Conservation (phyloP, 2,113 vertebrate genomes). For the Oreocharis arfaki region DNA sequence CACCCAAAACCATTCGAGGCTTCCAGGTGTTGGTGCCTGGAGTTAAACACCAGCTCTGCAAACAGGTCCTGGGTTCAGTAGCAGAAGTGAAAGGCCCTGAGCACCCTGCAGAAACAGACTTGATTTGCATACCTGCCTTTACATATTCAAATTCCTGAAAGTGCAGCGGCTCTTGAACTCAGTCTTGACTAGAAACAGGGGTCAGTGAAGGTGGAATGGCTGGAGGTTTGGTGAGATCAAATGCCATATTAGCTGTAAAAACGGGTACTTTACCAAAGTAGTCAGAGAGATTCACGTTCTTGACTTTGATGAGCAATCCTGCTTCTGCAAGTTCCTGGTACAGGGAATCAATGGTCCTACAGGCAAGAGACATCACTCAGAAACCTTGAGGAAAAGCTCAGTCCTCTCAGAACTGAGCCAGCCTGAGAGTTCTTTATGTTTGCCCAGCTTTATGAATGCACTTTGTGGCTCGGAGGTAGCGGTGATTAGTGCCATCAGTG, state of each 20-base stretch:
- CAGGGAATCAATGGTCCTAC: constrained; percentile 80
- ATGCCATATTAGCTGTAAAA: background rate
- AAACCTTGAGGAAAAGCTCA: background rate
- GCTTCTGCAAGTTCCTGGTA: constrained; percentile 78
- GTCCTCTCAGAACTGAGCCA: background rate
- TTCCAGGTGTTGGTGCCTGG: background rate
- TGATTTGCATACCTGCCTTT: background rate
- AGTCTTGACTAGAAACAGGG: background rate
- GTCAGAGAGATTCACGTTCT: constrained; percentile 73
- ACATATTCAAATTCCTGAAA: background rate
- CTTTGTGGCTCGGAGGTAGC: background rate
- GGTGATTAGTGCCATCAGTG: background rate
- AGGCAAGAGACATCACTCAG: background rate
- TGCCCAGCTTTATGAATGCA: background rate
- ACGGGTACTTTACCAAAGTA: constrained; percentile 76
- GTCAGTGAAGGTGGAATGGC: background rate
- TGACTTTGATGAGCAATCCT: constrained; percentile 74
- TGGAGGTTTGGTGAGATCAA: background rate
- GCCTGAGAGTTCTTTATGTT: background rate
- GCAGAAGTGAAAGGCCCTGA: background rate
- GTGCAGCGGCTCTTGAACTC: background rate
- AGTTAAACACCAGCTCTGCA: background rate
- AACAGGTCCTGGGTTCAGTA: background rate
- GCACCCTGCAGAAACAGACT: background rate
- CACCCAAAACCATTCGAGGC: background rate